Conservation (phyloP, 2,797 vertebrate genomes). For the Acanthis flammea region DNA sequence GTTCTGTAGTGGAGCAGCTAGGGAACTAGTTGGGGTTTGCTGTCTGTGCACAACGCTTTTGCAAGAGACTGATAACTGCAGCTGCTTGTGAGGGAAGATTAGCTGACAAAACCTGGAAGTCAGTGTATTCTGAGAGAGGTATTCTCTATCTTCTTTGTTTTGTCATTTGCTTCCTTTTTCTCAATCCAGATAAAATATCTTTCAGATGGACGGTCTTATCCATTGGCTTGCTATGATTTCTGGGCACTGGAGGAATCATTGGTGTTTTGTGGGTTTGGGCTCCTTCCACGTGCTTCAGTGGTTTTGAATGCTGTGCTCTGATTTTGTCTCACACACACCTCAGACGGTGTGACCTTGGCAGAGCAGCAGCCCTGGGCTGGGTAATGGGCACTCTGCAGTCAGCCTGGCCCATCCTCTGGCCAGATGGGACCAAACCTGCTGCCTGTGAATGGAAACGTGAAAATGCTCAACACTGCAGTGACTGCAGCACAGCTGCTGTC, state of each 20-base stretch:
- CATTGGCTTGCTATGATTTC: background rate
- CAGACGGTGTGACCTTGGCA: accelerated
- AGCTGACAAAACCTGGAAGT: background rate
- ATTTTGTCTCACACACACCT: accelerated
- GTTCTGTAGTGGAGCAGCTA: background rate
- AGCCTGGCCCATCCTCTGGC: background rate
- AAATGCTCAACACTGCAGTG: background rate
- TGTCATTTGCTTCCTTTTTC: background rate
- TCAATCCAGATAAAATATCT: background rate
- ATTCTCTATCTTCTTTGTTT: background rate
- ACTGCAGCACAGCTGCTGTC: accelerated
- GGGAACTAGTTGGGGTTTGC: background rate
- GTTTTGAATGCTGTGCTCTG: background rate
- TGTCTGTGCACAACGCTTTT: accelerated
- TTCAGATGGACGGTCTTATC: accelerated
- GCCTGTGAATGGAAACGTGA: accelerated
- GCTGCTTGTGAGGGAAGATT: background rate
- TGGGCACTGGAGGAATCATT: accelerated
- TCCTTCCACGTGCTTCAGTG: background rate
- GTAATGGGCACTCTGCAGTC: accelerated
- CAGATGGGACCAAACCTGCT: accelerated
- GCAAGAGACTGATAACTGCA: background rate
- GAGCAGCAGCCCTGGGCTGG: background rate
- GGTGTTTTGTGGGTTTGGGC: background rate
- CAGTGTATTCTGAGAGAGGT: background rate